Conservation (phyloP, 2,113 vertebrate species). For the Indicator maculatus region DNA sequence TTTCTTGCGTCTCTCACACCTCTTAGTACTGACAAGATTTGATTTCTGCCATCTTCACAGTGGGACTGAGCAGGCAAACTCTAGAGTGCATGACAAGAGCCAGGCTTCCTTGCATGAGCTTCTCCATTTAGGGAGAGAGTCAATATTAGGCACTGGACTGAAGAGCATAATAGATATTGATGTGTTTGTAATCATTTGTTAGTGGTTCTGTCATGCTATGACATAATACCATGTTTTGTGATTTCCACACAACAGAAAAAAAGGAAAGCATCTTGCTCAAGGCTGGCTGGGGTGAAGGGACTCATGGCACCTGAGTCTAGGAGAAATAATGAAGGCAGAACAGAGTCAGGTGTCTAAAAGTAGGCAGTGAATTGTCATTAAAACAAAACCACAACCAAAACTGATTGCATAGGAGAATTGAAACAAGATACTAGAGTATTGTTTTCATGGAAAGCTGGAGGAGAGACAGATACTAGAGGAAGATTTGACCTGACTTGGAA, state of each 20-base stretch:
- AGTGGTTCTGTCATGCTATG: not conserved
- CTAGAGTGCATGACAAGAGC: not conserved
- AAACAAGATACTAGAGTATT: not conserved
- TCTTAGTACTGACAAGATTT: not conserved
- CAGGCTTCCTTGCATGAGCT: not conserved
- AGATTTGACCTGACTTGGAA: not conserved
- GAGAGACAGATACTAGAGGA: not conserved
- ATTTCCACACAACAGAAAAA: not conserved
- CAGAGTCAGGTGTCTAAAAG: not conserved
- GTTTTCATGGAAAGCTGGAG: not conserved
- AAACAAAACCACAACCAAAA: not conserved
- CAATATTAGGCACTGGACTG: not conserved
- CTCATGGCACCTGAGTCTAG: not conserved
- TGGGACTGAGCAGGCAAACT: not conserved
- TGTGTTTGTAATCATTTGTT: not conserved
- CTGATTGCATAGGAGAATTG: not conserved
- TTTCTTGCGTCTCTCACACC: not conserved
- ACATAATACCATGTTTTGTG: not conserved
- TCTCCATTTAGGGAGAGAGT: not conserved
- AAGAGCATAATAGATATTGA: not conserved
- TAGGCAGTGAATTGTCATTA: not conserved
- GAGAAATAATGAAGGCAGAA: not conserved
- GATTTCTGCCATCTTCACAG: not conserved
- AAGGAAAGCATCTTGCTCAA: not conserved
- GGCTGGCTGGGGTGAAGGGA: not conserved